Percentiles rank a stretch among this genome's conserved stretches.
Conservation (phyloP, 2,888 invertebrate genomes). For the Timema podura region DNA sequence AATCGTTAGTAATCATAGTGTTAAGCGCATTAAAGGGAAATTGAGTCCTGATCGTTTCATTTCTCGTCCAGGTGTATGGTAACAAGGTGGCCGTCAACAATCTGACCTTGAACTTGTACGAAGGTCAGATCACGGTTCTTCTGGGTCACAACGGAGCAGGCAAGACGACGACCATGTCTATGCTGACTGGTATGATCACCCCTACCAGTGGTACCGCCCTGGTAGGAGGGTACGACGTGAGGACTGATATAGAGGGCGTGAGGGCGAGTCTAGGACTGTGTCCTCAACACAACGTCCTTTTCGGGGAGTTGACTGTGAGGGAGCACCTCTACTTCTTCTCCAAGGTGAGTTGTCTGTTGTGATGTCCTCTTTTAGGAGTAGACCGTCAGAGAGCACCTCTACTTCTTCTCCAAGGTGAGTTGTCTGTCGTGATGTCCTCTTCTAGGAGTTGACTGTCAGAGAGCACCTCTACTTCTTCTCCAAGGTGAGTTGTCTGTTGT, state of each 20-base stretch:
- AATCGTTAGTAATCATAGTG: too few species aligned
- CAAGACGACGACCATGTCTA: conserved; percentile 91
- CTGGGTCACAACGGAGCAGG: conserved; percentile 87
- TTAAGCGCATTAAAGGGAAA: too few species aligned
- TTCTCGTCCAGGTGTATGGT: conserved; percentile 15
- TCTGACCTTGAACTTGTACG: conserved; percentile 76
- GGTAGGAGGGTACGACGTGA: conserved; percentile 67
- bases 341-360: conserved; percentile 46
- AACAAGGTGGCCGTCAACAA: conserved; percentile 59
- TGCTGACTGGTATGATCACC: conserved; percentile 73
- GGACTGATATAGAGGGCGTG: conserved; percentile 57
- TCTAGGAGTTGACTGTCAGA: conserved; percentile 73
- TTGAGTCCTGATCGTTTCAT: too few species aligned
- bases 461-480: conserved; percentile 83
- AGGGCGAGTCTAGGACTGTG: conserved; percentile 72
- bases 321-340: conserved; percentile 83
- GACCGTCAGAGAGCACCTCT: conserved; percentile 76
- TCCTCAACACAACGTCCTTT: conserved; percentile 83
- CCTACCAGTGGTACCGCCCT: conserved; percentile 65
- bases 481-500: conserved; percentile 46
- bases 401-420: conserved; percentile 69
- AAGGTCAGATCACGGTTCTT: conserved; percentile 84
- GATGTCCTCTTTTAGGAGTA: conserved; percentile 76
- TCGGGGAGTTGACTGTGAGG: conserved; percentile 73
- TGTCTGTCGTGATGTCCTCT: conserved; percentile 57